Evolutionary conservation across 2,888 invertebrate genomes (phyloP), one percentile per base, ranked within the genome.

Genomic region (Aphelenchoides bicaudatus): DNA sequence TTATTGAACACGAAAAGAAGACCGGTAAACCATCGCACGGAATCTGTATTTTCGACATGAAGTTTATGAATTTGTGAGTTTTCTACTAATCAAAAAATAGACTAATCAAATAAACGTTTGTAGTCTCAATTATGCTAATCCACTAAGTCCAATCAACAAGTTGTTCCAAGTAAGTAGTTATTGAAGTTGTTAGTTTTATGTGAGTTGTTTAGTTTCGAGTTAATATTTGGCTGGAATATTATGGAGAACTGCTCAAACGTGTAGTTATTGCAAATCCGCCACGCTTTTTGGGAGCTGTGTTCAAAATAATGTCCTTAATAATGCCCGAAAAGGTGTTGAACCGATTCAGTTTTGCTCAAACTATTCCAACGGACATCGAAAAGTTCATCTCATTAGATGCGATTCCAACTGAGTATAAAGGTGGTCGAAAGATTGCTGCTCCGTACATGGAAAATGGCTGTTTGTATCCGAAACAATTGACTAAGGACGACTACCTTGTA

Each of bases 1-100:
- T 68, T 21, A 48, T 68, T 10, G 55, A 58, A 27, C 61, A 60
- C 23, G 68, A 68, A 50, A 16, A 29, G 23, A 51, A 56, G 28
- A 60, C 57, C 34, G 68, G 68, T 10, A 55, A 55, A 34, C 56
- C 56, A 2, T 66, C 68, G 28, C 58, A 67, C 50, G 68, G 64
- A 8, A 59, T 68, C n/a, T 70, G 70, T 58, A 68, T 68, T 19
- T 68, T 68, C 37, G 68, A 68, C 56, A 70, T 68, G 68, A 39
- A 51, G 21, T 30, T 56, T n/a, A 62, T 62, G 60, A n/a, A n/a
- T n/a, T n/a, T n/a, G 19, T 21, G n/a, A n/a, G n/a, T n/a, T n/a
- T n/a, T n/a, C n/a, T n/a, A n/a, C n/a, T n/a, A n/a, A n/a, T n/a
- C n/a, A n/a, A n/a, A n/a, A n/a, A n/a, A n/a, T n/a, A n/a, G n/a